A percentile compares a stretch with the other conserved stretches of the same genome.
Evolutionary conservation across 2,797 vertebrate species (phyloP).

Genomic region (Catamblyrhynchus diadema): DNA sequence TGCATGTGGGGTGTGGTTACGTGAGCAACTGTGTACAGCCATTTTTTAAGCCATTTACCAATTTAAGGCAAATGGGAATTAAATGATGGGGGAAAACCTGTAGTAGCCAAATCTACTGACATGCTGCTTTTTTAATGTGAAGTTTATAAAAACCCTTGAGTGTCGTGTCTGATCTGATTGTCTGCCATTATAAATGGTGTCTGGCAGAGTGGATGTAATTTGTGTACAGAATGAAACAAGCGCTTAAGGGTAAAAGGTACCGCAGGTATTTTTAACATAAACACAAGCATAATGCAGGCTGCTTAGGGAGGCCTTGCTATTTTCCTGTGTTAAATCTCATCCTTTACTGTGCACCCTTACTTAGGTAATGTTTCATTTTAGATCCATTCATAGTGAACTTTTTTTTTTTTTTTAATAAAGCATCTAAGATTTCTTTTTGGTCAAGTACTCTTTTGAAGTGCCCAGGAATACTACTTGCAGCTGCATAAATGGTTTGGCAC

Average conservation of each 20-base stretch:
- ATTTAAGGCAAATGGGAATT: constrained; percentile 5
- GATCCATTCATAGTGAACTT: background rate
- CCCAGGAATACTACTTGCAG: constrained; percentile 9
- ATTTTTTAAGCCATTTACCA: background rate
- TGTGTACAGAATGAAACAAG: constrained; percentile 29
- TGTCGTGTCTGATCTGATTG: constrained; percentile 55
- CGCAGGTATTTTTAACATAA: constrained; percentile 9
- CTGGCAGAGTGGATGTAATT: constrained; percentile 57
- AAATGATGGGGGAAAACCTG: background rate
- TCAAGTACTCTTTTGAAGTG: constrained; percentile 53
- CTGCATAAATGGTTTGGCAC: constrained; percentile 41
- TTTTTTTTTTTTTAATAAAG: background rate
- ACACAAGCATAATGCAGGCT: background rate
- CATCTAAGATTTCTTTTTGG: constrained; percentile 16
- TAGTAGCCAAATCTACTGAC: background rate
- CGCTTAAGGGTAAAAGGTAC: background rate
- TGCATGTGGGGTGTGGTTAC: rapidly evolving
- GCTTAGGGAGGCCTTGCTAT: background rate
- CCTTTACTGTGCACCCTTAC: background rate
- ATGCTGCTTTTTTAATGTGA: constrained; percentile 49
- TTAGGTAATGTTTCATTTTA: constrained; percentile 30
- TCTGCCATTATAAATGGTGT: constrained; percentile 52
- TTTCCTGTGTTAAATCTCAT: background rate
- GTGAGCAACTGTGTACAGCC: rapidly evolving
- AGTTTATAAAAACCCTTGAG: constrained; percentile 26